A percentile compares a stretch with the other conserved stretches of the same genome.
Conservation (phyloP, 2,797 vertebrate genomes). For the Aselliscus stoliczkanus region DNA sequence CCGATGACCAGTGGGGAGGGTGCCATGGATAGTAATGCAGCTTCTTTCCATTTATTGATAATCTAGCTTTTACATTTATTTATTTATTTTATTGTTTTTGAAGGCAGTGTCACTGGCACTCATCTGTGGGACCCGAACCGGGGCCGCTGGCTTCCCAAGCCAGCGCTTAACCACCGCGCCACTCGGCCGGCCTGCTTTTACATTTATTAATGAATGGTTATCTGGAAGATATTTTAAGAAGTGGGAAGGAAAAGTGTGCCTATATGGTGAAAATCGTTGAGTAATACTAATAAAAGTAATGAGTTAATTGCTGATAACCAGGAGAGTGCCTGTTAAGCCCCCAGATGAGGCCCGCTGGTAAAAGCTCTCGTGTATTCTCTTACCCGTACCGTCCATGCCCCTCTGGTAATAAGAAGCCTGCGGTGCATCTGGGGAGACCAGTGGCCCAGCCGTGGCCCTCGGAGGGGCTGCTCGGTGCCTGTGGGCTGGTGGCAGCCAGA, state of each 20-base stretch:
- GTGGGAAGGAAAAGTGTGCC: neutral
- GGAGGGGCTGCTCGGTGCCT: too few species aligned
- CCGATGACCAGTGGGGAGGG: neutral
- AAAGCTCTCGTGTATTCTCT: neutral
- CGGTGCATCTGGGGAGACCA: rapidly evolving
- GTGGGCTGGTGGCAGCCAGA: neutral
- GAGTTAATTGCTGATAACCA: neutral
- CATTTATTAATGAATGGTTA: neutral
- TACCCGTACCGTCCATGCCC: rapidly evolving
- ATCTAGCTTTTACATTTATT: neutral
- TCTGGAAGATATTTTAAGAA: neutral
- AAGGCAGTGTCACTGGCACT: too few species aligned
- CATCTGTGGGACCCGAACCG: too few species aligned
- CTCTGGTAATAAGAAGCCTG: neutral
- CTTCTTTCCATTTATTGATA: neutral
- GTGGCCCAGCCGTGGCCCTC: neutral
- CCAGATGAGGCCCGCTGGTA: neutral
- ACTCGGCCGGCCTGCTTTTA: too few species aligned
- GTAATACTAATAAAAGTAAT: neutral
- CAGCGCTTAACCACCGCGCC: too few species aligned
- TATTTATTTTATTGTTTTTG: too few species aligned
- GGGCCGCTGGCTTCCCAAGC: too few species aligned
- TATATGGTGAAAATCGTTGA: neutral
- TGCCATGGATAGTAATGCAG: neutral
- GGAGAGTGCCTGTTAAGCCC: neutral